A percentile compares a stretch with the other conserved stretches of the same genome.
Evolutionary conservation across 2,888 invertebrate genomes (phyloP).

Genomic region (Campoletis raptor): DNA sequence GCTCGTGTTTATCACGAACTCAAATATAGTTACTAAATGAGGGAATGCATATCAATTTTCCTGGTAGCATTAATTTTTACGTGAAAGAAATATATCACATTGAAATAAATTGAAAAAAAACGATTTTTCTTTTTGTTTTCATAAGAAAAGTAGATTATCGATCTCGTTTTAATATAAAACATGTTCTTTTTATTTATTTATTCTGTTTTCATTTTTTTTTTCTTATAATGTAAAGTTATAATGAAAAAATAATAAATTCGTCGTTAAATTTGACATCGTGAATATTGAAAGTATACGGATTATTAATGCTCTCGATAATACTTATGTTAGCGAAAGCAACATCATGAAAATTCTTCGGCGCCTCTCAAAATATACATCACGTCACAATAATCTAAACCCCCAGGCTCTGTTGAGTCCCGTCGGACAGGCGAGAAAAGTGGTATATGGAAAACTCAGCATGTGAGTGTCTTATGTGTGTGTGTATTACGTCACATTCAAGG

Average conservation of each 20-base stretch:
- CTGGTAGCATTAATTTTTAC: not conserved
- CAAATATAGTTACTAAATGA: not conserved
- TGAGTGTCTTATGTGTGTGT: not conserved
- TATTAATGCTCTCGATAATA: constrained; percentile 42
- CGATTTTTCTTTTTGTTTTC: not conserved
- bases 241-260: constrained; percentile 4
- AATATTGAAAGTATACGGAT: constrained; percentile 32
- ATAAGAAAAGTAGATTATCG: not conserved
- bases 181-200: not conserved
- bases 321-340: constrained; percentile 64
- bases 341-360: constrained; percentile 81
- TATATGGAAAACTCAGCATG: constrained; percentile 30
- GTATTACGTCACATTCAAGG: constrained; percentile 36
- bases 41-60: not conserved
- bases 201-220: not conserved
- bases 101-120: not conserved
- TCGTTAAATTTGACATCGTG: constrained; percentile 4
- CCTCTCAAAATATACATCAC: constrained; percentile 81
- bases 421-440: constrained; percentile 51
- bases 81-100: not conserved
- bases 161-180: not conserved
- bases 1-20: constrained; percentile 17
- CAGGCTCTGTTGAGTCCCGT: constrained; percentile 43
- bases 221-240: too few relatives aligned
- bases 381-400: constrained; percentile 77